A percentile compares a stretch with the other conserved stretches of the same genome.
Evolutionary conservation across 2,888 invertebrate species (phyloP).

Genomic region (Drosophila neutralis): DNA sequence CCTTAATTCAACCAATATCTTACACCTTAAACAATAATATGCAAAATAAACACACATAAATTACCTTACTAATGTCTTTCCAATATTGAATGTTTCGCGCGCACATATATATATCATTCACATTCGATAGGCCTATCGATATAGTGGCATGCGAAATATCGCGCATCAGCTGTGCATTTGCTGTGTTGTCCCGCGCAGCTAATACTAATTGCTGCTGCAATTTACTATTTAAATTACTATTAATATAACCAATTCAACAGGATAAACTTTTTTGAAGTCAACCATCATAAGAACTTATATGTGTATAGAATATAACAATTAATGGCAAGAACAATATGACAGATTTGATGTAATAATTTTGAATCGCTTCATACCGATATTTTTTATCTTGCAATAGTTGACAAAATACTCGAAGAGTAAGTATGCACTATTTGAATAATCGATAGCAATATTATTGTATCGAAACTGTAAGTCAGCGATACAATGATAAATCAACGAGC

Average conservation of each 20-base stretch:
- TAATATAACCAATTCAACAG: background rate
- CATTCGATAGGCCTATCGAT: conserved; percentile 10
- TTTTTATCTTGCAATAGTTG: background rate
- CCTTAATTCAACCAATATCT: background rate
- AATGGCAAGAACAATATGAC: background rate
- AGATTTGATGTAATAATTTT: background rate
- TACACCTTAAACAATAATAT: background rate
- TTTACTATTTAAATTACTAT: background rate
- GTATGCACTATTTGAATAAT: conserved; percentile 9
- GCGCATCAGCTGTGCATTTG: conserved; percentile 27
- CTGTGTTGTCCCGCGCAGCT: conserved; percentile 3
- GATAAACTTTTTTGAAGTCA: background rate
- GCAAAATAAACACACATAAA: background rate
- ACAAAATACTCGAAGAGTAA: background rate
- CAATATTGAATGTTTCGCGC: background rate
- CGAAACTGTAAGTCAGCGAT: conserved; percentile 7
- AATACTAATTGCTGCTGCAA: conserved; percentile 1
- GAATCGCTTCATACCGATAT: background rate
- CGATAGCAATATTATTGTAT: conserved; percentile 26
- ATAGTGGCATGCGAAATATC: background rate
- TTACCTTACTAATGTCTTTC: background rate
- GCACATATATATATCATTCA: background rate
- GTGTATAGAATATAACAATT: background rate
- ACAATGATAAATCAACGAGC: conserved; percentile 22
- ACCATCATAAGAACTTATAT: background rate